Conservation (phyloP, 2,888 invertebrate species). For the Oligia latruncula region DNA sequence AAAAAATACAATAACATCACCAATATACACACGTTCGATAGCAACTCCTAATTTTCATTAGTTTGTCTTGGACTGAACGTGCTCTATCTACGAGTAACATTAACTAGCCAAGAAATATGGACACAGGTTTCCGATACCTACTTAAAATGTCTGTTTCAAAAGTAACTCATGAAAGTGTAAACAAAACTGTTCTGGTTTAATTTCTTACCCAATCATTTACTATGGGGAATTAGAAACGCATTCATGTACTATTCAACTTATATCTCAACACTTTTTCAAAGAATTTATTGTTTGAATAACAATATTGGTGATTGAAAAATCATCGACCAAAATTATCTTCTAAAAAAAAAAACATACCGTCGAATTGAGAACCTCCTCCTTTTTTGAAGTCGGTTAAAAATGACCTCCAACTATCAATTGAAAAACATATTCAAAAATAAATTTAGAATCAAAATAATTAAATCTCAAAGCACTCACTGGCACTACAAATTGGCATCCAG, state of each 20-base stretch:
- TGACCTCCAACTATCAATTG: not conserved
- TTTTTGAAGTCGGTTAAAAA: too few relatives aligned
- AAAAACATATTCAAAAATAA: not conserved
- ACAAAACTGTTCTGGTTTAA: not conserved
- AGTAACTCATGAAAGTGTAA: not conserved
- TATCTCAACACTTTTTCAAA: not conserved
- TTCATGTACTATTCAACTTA: not conserved
- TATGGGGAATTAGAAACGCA: not conserved
- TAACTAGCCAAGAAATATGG: conserved; percentile 12
- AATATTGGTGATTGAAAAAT: not conserved
- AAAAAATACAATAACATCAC: not conserved
- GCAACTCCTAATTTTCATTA: conserved; percentile 4
- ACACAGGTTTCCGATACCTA: not conserved
- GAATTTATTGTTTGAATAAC: not conserved
- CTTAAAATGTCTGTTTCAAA: conserved; percentile 5
- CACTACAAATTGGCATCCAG: not conserved
- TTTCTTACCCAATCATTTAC: not conserved
- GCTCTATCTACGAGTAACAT: conserved; percentile 3
- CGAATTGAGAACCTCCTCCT: too few relatives aligned
- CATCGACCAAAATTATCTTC: not conserved
- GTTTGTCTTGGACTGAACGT: conserved; percentile 16
- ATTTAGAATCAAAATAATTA: not conserved
- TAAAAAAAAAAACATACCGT: too few relatives aligned
- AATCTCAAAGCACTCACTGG: too few relatives aligned
- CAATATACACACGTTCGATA: not conserved